Base-by-base conservation (phyloP, 2,888 invertebrate genomes). In the Synergus japonicus region DNA sequence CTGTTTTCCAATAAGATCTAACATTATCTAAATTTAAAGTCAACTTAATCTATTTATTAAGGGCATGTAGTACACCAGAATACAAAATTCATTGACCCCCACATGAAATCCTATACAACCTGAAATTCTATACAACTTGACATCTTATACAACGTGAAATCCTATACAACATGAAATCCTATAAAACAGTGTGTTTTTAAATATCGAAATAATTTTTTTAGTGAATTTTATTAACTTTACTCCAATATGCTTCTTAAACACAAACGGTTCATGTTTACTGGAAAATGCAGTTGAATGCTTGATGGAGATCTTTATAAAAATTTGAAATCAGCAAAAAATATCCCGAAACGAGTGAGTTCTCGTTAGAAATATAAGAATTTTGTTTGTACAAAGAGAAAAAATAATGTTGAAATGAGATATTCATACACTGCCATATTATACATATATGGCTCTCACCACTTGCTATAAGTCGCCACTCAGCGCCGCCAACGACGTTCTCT, bases 401-500 rank as follows among this genome's bases (percentile, higher is more conserved):
- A 49, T 15, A 5, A 49, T 49, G 4, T 15, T 4, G 12, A 46
- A 46, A 46, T 46, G 12, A 13, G 46, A 46, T 46, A 46, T 29
- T 46, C 15, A 49, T 49, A 5, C 0, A 49, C 13, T 15, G 49
- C 49, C 49, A 15, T 15, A 49, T 15, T 15, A 49, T 49, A 13
- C 15, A 49, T 7, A 15, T 54, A 8, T 54, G n/a, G 10, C 12
- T 22, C 60, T 22, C 60, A 60, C 1, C 15, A 49, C 15, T 15
- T 4, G 49, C 13, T 49, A 49, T 49, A 49, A 49, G 49, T 49
- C 49, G 49, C 49, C 15, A 13, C 22, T 60, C 58, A 4, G 12
- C 60, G 12, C 60, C 60, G 4, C 60, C 60, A 60, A 60, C 60
- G 60, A 67, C 43, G 22, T 67, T 67, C 22, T 13, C 22, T 46